A percentile compares a stretch with the other conserved stretches of the same genome.
These are phyloP conservation scores for Cebuella pygmaea DNA, from an alignment of 2,797 vertebrate genomes.

Conservation along the genomic window DNA sequence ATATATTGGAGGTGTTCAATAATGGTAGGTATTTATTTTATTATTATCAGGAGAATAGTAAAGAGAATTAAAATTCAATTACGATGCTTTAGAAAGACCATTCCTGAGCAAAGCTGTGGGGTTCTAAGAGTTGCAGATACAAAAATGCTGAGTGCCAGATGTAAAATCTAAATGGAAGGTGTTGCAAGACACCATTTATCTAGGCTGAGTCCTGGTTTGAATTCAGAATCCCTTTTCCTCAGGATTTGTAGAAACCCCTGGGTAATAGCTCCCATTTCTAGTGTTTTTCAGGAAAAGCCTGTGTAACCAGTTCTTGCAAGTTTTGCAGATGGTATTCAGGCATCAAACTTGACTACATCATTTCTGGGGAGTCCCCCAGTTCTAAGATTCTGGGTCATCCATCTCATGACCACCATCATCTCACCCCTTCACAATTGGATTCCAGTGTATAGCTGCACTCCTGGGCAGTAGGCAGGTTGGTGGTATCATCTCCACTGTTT, in stretches of 20 bases:
- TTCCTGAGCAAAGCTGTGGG: not conserved
- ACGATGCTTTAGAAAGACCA: not conserved
- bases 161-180: not conserved
- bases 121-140: not conserved
- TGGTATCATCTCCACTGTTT: not conserved
- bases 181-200: not conserved
- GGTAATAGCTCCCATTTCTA: not conserved
- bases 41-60: not conserved
- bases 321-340: not conserved
- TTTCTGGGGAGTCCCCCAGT: not conserved
- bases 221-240: not conserved
- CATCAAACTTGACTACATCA: not conserved
- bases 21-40: not conserved
- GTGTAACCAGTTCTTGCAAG: not conserved
- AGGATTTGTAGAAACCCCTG: not conserved
- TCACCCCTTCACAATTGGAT: not conserved
- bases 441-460: not conserved
- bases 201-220: not conserved
- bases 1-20: not conserved
- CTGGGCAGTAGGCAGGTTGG: not conserved
- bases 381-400: not conserved
- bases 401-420: not conserved
- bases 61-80: not conserved
- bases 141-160: not conserved
- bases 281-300: not conserved